Conservation (phyloP, 2,113 vertebrate genomes). For the Dromiciops gliroides region DNA sequence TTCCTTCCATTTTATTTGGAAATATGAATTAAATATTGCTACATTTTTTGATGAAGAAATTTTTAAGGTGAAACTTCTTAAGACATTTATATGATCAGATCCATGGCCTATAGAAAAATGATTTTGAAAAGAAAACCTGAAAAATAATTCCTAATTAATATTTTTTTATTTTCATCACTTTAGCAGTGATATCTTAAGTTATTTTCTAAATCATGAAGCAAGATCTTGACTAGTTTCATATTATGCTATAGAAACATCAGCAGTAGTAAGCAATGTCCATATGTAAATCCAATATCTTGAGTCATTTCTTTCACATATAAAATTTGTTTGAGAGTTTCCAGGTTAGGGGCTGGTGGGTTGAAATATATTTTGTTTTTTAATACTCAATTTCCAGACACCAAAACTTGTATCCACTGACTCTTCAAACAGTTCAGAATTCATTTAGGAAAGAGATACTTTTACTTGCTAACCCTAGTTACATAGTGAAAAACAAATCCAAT, state of each 20-base stretch:
- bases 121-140: not conserved
- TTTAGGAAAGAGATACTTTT: not conserved
- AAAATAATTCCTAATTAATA: not conserved
- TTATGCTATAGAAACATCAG: not conserved
- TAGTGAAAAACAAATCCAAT: not conserved
- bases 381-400: not conserved
- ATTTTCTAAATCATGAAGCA: not conserved
- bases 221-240: not conserved
- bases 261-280: not conserved
- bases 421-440: not conserved
- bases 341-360: not conserved
- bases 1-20: slow-evolving; percentile 67
- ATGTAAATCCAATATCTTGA: not conserved
- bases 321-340: not conserved
- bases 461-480: not conserved
- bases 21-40: slow-evolving; percentile 59
- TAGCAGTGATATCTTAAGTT: not conserved
- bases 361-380: not conserved
- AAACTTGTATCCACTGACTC: not conserved
- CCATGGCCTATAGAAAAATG: not conserved
- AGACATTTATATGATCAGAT: slow-evolving; percentile 50
- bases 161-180: not conserved
- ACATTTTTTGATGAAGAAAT: slow-evolving; percentile 32
- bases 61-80: slow-evolving; percentile 45
- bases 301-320: not conserved